These are phyloP conservation scores for Cantharis flavilabris DNA, from an alignment of 2,888 invertebrate species.

Conservation along the genomic window DNA sequence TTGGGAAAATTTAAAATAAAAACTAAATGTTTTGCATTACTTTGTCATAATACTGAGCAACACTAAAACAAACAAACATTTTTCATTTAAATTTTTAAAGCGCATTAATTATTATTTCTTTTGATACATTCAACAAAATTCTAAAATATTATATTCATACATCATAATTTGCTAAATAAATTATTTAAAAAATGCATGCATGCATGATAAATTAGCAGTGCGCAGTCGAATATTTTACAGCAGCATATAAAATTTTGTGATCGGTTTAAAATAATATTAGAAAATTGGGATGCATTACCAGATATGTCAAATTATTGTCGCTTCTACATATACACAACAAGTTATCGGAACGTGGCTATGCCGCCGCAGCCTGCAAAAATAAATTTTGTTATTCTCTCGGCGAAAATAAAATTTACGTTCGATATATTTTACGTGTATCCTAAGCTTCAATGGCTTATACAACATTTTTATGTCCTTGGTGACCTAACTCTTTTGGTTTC, in stretches of 20 bases:
- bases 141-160: background rate
- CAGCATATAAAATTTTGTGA: background rate
- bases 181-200: background rate
- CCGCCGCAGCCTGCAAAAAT: constrained; percentile 26
- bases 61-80: background rate
- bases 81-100: background rate
- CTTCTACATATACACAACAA: constrained; percentile 19
- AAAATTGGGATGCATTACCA: background rate
- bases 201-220: background rate
- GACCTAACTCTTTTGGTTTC: constrained; percentile 20
- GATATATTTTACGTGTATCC: constrained; percentile 30
- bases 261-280: background rate
- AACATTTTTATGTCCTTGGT: constrained; percentile 30
- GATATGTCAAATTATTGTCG: constrained; percentile 15
- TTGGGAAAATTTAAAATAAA: background rate
- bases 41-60: background rate
- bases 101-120: background rate
- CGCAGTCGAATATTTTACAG: background rate
- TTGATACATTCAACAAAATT: background rate
- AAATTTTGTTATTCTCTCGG: constrained; percentile 30
- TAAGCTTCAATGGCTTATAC: constrained; percentile 25
- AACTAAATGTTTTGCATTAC: background rate
- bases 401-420: constrained; percentile 32
- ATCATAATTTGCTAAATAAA: background rate
- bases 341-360: constrained; percentile 23